Evolutionary conservation across 2,113 vertebrate species (phyloP).

Genomic region (Tapirus terrestris): DNA sequence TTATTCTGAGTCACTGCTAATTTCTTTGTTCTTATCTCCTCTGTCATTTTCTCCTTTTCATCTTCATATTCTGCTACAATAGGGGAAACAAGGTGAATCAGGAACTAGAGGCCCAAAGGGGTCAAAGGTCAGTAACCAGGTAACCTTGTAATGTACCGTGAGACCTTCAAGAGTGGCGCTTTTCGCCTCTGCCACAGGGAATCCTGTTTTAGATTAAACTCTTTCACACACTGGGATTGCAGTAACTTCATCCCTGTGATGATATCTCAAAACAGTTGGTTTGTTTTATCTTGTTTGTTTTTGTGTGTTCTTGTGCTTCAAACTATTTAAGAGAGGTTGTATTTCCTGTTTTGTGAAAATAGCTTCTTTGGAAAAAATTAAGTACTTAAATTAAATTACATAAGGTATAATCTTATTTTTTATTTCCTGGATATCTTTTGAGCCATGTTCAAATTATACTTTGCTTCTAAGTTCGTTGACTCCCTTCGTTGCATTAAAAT

Average conservation of each 20-base stretch:
- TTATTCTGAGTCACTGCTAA: conserved; percentile 74
- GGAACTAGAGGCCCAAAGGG: conserved; percentile 95
- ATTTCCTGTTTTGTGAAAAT: not conserved
- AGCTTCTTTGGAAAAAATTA: not conserved
- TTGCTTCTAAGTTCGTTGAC: conserved; percentile 23
- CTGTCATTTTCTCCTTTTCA: conserved; percentile 75
- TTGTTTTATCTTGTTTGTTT: conserved; percentile 31
- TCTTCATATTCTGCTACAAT: conserved; percentile 72
- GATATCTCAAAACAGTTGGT: not conserved
- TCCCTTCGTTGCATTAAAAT: conserved; percentile 37
- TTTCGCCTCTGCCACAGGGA: conserved; percentile 11
- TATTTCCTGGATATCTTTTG: not conserved
- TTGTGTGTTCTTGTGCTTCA: not conserved
- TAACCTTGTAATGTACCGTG: not conserved
- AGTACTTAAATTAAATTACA: not conserved
- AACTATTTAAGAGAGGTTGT: not conserved
- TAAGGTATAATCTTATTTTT: conserved; percentile 17
- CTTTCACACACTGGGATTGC: not conserved
- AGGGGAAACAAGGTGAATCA: conserved; percentile 96
- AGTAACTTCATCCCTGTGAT: not conserved
- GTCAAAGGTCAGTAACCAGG: conserved; percentile 94
- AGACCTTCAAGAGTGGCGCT: not conserved
- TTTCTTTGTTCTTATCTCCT: conserved; percentile 76
- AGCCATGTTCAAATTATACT: conserved; percentile 32
- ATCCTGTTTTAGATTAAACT: not conserved